Evolutionary conservation across 2,113 vertebrate species (phyloP).

Genomic region (Crotalus tigris): DNA sequence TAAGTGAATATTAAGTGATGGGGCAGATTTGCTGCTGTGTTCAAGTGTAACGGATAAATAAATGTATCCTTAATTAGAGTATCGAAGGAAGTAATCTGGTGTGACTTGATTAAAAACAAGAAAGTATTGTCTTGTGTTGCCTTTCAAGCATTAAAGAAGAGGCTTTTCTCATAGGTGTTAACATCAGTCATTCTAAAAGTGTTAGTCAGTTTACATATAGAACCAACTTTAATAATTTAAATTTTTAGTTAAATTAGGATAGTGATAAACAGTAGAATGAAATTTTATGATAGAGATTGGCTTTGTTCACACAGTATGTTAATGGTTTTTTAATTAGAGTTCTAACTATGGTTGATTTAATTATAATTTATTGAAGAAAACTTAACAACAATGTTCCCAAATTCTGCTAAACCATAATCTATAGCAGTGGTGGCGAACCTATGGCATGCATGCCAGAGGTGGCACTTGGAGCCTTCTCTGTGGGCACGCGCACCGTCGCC

Average conservation of each 20-base stretch:
- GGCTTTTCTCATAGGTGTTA: neutral
- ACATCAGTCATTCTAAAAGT: neutral
- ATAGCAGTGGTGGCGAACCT: neutral
- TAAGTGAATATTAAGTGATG: conserved; percentile 4
- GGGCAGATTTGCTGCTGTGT: neutral
- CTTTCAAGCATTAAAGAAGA: neutral
- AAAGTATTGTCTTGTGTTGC: neutral
- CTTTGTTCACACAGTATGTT: neutral
- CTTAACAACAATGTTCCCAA: neutral
- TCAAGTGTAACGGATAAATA: conserved; percentile 9
- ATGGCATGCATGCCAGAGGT: too few species aligned
- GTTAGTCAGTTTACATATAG: neutral
- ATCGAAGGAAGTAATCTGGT: neutral
- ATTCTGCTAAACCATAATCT: neutral
- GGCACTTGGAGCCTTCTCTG: too few species aligned
- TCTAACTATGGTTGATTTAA: neutral
- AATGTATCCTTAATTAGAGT: neutral
- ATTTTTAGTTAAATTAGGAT: neutral
- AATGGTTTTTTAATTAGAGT: neutral
- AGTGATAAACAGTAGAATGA: neutral
- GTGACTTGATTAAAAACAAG: neutral
- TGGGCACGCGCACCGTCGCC: too few species aligned
- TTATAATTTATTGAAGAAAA: neutral
- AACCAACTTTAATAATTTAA: neutral
- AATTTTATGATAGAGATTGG: neutral